phyloP scores from a whole-genome alignment of 1,140 invertebrate genomes.

The Zophobas morio region DNA sequence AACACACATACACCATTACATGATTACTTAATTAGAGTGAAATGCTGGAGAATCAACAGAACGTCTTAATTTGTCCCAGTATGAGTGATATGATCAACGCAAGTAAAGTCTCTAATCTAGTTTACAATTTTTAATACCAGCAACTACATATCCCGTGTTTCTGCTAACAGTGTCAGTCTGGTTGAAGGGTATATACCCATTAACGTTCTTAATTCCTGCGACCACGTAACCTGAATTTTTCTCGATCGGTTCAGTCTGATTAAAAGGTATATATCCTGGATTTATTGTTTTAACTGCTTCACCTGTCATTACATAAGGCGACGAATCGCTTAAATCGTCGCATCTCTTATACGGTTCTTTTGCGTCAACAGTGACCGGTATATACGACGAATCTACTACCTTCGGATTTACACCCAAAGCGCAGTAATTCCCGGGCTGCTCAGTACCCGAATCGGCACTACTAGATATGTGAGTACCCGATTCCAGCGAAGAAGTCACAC shows the following conservation, averaged over 20 bases:
- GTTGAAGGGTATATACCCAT: slow-evolving; percentile 35
- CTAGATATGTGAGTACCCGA: slow-evolving; percentile 71
- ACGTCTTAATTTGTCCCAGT: slow-evolving; percentile 4
- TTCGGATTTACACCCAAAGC: slow-evolving; percentile 20
- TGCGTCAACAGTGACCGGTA: slow-evolving; percentile 17
- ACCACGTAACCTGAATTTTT: slow-evolving; percentile 53
- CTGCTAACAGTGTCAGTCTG: slow-evolving; percentile 35
- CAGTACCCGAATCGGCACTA: slow-evolving; percentile 63
- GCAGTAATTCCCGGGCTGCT: slow-evolving; percentile 54
- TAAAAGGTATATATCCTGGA: slow-evolving; percentile 54
- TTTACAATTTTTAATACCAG: slow-evolving; percentile 38
- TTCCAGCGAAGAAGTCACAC: slow-evolving; percentile 72
- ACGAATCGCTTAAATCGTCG: slow-evolving; percentile 31
- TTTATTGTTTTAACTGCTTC: slow-evolving; percentile 50
- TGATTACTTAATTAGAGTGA: slow-evolving; percentile 19
- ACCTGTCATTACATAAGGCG: slow-evolving; percentile 52
- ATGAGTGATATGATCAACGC: slow-evolving; percentile 6
- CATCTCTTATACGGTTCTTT: neutral
- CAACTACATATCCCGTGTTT: slow-evolving; percentile 35
- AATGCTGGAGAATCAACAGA: slow-evolving; percentile 10
- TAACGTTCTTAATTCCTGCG: slow-evolving; percentile 47
- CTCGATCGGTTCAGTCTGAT: slow-evolving; percentile 10
- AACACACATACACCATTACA: neutral
- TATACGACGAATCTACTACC: slow-evolving; percentile 23
- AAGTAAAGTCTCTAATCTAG: slow-evolving; percentile 3